Conservation (phyloP, 1,140 invertebrate species). For the Frieseomelitta varia region DNA sequence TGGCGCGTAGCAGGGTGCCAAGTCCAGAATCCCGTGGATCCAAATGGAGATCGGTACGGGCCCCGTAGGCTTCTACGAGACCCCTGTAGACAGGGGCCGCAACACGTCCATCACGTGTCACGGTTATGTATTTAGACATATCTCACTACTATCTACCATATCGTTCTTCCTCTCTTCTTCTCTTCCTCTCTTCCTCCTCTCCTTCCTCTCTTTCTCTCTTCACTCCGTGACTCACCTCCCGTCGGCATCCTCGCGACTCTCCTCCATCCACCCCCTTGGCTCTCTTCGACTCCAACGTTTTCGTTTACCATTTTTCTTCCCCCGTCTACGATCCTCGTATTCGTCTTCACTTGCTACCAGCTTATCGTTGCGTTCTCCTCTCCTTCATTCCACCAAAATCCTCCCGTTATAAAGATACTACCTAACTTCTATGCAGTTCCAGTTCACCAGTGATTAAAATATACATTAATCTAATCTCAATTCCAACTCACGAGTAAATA, state of each 20-base stretch:
- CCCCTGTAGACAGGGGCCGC: conserved; percentile 78
- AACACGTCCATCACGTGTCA: conserved; percentile 81
- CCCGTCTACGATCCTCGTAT: conserved; percentile 32
- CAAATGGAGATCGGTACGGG: conserved; percentile 46
- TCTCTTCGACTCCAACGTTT: conserved; percentile 14
- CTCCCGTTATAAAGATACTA: conserved; percentile 15
- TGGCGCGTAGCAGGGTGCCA: conserved; percentile 80
- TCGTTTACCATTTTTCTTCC: conserved; percentile 42
- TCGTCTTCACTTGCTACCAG: conserved; percentile 51
- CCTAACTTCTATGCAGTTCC: background rate
- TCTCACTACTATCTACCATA: conserved; percentile 70
- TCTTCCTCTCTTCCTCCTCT: conserved; percentile 13
- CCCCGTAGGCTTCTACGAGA: conserved; percentile 65
- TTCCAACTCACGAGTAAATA: no score
- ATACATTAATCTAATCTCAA: no score
- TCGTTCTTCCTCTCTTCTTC: conserved; percentile 50
- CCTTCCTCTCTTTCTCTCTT: background rate
- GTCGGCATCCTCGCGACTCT: background rate
- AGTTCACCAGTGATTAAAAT: no score
- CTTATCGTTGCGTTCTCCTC: conserved; percentile 18
- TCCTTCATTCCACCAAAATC: background rate
- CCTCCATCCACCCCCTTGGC: background rate
- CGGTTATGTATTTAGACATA: conserved; percentile 79
- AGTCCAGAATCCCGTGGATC: conserved; percentile 54
- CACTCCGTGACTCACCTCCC: background rate